Base-by-base conservation (phyloP, 2,113 vertebrate species). In the Numenius arquata region DNA sequence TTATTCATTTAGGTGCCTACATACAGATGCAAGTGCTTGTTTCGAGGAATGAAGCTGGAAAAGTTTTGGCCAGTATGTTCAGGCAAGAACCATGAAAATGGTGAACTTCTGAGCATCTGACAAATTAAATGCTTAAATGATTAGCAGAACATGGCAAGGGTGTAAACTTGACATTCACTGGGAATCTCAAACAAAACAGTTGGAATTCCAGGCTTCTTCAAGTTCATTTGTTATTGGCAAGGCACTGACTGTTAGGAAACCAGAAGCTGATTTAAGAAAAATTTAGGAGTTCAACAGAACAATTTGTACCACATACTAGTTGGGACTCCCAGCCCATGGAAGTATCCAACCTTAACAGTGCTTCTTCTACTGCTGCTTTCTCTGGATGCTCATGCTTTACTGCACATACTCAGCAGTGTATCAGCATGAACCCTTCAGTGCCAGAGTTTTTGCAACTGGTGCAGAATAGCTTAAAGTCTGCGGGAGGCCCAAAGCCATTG, bases 201-300 rank as follows among this genome's bases (percentile, higher is more conserved):
- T 96, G 52, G 38, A 94, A 94, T 68, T 96, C 62, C 70, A 86
- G 73, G 45, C 65, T 87, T 70, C 55, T 93, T 75, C 47, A 62
- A 70, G 63, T 92, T 70, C 8, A 32, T 81, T 89, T 95, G 62
- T 65, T 91, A 48, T 72, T 92, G 88, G 58, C 56, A 72, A 85
- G 62, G 30, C 48, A 85, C 43, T 61, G 67, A 53, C 36, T 70
- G 59, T 58, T 85, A 86, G 52, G 38, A 89, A 92, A 80, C 20
- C 8, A 47, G 74, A 30, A n/a, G 52, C 23, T 71, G 38, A 52
- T 50, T 34, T 45, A 77, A 67, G 50, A 81, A 68, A 66, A 81
- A 86, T 63, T 55, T 62, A 89, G 76, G 29, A 85, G n/a, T 50
- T 92, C 67, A 90, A 56, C 34, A 88, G 32, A 62, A 11, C 55